phyloP scores from a whole-genome alignment of 2,888 invertebrate species.

The Eupithecia tripunctaria region DNA sequence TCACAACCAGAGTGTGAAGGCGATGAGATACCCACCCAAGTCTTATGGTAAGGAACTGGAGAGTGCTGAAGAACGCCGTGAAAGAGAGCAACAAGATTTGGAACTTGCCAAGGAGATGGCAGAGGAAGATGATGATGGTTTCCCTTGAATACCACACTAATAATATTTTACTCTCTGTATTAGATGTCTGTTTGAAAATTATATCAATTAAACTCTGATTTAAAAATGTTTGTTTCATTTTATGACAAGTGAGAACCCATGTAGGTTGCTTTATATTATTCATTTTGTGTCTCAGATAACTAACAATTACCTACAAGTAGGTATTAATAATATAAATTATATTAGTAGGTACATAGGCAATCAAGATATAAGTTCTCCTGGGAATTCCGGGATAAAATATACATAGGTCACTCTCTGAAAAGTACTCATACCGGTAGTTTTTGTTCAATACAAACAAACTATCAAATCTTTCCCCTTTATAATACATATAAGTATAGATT shows the following conservation, averaged over 20 bases:
- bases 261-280: too few relatives aligned
- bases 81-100: constrained; percentile 98
- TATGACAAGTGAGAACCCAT: not conserved
- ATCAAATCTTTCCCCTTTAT: too few relatives aligned
- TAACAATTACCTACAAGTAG: too few relatives aligned
- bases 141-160: constrained; percentile 71
- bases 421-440: too few relatives aligned
- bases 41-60: constrained; percentile 99
- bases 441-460: too few relatives aligned
- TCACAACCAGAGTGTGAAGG: constrained; percentile 99
- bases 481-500: too few relatives aligned
- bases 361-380: too few relatives aligned
- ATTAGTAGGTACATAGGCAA: too few relatives aligned
- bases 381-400: too few relatives aligned
- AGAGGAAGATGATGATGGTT: constrained; percentile 98
- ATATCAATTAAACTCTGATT: constrained; percentile 38
- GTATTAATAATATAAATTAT: too few relatives aligned
- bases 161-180: constrained; percentile 46
- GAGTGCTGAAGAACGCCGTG: constrained; percentile 97
- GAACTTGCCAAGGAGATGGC: constrained; percentile 99
- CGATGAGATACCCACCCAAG: constrained; percentile 99
- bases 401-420: too few relatives aligned
- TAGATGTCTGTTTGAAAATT: constrained; percentile 52
- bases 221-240: constrained; percentile 26
- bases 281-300: too few relatives aligned